phyloP scores from a whole-genome alignment of 2,888 invertebrate species.

The Rhyacophila evoluta region DNA sequence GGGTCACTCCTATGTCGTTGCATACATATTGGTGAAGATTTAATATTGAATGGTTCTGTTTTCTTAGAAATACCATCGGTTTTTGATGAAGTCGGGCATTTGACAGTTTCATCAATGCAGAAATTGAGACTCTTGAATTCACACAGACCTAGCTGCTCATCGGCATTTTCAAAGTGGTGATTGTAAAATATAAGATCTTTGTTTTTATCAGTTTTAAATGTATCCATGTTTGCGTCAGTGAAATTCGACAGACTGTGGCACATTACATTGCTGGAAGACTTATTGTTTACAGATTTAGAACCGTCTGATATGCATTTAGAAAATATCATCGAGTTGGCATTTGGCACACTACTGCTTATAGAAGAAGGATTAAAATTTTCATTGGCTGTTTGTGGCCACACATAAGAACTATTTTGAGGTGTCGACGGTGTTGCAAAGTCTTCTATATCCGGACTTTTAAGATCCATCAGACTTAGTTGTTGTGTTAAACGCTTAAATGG shows the following conservation, averaged over 20 bases:
- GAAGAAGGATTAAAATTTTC: constrained; percentile 58
- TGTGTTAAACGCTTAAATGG: constrained; percentile 84
- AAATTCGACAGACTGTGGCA: constrained; percentile 41
- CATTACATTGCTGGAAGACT: constrained; percentile 54
- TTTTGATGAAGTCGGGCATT: constrained; percentile 23
- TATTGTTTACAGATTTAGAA: constrained; percentile 58
- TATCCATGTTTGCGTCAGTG: background rate
- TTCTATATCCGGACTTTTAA: constrained; percentile 79
- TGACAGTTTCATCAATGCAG: constrained; percentile 34
- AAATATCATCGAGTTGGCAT: constrained; percentile 57
- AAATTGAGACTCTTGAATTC: constrained; percentile 48
- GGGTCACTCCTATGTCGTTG: constrained; percentile 1
- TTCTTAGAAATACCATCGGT: background rate
- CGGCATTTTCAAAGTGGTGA: constrained; percentile 61
- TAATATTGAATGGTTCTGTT: constrained; percentile 52
- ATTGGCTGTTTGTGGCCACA: constrained; percentile 72
- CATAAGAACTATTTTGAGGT: constrained; percentile 72
- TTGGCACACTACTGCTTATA: constrained; percentile 59
- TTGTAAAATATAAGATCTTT: constrained; percentile 63
- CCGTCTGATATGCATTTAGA: constrained; percentile 26
- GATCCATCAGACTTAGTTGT: constrained; percentile 78
- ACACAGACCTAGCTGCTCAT: constrained; percentile 30
- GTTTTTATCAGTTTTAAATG: constrained; percentile 55
- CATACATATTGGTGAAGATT: constrained; percentile 29
- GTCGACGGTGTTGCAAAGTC: constrained; percentile 78